These are phyloP conservation scores for Tolypeutes matacus DNA, from an alignment of 2,797 vertebrate genomes.

Conservation along the genomic window DNA sequence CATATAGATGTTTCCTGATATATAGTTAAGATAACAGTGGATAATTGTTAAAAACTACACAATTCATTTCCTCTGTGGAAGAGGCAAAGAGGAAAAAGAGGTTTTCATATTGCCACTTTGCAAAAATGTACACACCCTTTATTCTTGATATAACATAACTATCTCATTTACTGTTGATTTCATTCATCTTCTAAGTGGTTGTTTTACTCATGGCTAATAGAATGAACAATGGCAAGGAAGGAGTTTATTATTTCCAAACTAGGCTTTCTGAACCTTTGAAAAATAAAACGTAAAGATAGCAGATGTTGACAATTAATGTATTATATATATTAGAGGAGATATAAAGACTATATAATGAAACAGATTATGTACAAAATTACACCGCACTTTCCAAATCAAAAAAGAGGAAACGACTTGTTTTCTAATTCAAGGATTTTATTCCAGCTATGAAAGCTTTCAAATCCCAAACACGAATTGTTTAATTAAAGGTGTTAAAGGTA, in stretches of 20 bases:
- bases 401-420: neutral
- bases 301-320: neutral
- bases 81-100: conserved; percentile 5
- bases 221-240: neutral
- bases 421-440: conserved; percentile 14
- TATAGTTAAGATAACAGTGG: neutral
- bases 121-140: neutral
- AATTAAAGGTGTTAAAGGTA: conserved; percentile 4
- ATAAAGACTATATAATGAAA: neutral
- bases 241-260: neutral
- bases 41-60: neutral
- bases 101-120: neutral
- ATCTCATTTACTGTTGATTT: neutral
- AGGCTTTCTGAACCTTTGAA: neutral
- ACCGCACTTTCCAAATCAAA: neutral
- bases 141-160: neutral
- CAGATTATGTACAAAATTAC: neutral
- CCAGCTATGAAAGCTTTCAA: conserved; percentile 4
- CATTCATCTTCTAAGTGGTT: neutral
- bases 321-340: neutral
- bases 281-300: neutral
- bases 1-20: neutral
- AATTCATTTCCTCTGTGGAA: neutral
- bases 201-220: neutral
- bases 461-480: neutral